Base-by-base conservation (phyloP, 2,797 vertebrate genomes). In the Anguilla anguilla region DNA sequence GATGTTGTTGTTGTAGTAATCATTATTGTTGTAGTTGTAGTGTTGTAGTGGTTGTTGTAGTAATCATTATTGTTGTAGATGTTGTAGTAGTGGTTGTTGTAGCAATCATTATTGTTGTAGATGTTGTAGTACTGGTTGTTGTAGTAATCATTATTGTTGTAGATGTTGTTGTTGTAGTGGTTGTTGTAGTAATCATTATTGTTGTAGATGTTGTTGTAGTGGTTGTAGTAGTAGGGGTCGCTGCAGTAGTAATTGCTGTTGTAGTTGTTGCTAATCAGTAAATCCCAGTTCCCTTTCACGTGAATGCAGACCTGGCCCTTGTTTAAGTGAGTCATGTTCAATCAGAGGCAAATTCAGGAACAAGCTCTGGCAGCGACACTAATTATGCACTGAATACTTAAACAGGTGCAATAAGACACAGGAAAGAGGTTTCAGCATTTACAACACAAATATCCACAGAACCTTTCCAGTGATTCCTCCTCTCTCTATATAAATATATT, bases 381-480 rank as follows among this genome's bases (percentile, higher is more conserved):
- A 28, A 57, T n/a, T 43, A 49, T 77, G 39, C 31, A 22, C 10
- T 57, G 87, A 31, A 85, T 64, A 28, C 57, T 22, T 64, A 85
- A 77, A 67, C 35, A 64, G 31, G 35, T 19, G 25, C 22, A 19
- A 49, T 17, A 55, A 51, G 9, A 51, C 0, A 2, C 31, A 61
- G 35, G 28, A n/a, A 51, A 2, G 2, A 28, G 15, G 59, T n/a
- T 1, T 2, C 67, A n/a, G 53, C 82, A 51, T 9, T 5, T 6
- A 77, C n/a, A 55, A 57, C 67, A 31, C 67, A 39, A 39, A 74
- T 6, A 64, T 11, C 43, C 17, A 28, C 28, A 82, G n/a, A 77
- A 25, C 86, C 19, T 67, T 89, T 90, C 46, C 61, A 89, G 88
- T 89, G 91, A 83, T 89, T 87, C 15, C 64, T 17, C 64, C 72